Conservation (phyloP, 2,888 invertebrate genomes). For the Panopea generosa region DNA sequence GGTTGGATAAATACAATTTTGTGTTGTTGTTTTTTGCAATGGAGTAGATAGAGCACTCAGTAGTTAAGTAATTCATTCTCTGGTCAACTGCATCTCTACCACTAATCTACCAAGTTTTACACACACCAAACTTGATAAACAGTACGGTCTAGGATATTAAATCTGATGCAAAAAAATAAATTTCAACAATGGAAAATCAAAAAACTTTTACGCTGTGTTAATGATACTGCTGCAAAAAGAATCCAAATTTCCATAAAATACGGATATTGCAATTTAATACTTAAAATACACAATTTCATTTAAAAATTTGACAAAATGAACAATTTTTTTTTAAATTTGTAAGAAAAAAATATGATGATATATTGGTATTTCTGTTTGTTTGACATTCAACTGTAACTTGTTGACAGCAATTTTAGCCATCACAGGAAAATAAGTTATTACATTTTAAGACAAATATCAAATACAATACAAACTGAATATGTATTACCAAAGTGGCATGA, state of each 20-base stretch:
- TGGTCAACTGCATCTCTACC: conserved; percentile 9
- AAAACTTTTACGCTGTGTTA: neutral
- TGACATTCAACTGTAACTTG: too few species aligned
- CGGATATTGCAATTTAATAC: too few species aligned
- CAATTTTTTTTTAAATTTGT: neutral
- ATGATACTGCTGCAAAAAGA: too few species aligned
- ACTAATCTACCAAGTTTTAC: conserved; percentile 12
- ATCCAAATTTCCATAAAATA: too few species aligned
- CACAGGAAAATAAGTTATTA: too few species aligned
- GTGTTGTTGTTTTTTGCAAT: neutral
- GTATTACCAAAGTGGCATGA: too few species aligned
- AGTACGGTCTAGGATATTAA: conserved; percentile 2
- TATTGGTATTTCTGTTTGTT: too few species aligned
- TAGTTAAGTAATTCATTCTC: neutral
- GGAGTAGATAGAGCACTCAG: neutral
- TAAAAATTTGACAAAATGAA: neutral
- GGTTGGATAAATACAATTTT: neutral
- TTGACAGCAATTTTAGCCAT: too few species aligned
- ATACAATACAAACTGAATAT: too few species aligned
- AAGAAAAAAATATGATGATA: neutral
- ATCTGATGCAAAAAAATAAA: neutral
- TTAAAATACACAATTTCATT: too few species aligned
- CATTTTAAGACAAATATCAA: too few species aligned
- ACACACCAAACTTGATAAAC: conserved; percentile 9
- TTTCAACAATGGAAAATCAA: neutral